Base-by-base conservation (phyloP, 2,888 invertebrate genomes). In the Mellilla xanthometata region DNA sequence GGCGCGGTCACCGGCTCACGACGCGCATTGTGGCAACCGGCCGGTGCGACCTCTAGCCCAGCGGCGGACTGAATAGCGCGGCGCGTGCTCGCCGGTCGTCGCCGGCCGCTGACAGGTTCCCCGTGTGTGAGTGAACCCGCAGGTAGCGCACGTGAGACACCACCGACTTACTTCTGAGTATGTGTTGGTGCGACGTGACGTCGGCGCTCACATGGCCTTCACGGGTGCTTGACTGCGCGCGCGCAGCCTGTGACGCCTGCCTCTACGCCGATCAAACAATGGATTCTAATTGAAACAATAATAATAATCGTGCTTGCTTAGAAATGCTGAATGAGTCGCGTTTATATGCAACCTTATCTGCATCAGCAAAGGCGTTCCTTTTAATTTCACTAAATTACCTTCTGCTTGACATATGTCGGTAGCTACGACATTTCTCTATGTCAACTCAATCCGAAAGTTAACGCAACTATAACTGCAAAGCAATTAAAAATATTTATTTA, bases 61-160 rank as follows among this genome's bases (percentile, higher is more conserved):
- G 50, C 50, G 54, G 50, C 56, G 52, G 32, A 39, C 49, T 36
- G 44, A 52, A 51, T 52, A n/a, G 39, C 22, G 30, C 15, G 10
- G 54, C 73, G 71, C 24, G 24, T 24, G 24, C 24, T n/a, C 24
- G 8, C 48, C 55, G 54, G 50, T 47, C 56, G 56, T 52, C 46
- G 54, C 56, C 19, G 26, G 2, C 9, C 57, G 58, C 61, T 45
- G 68, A 72, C 78, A 68, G 72, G 76, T 76, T 73, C 59, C 59
- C 63, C 64, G 45, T 70, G 80, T 80, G 82, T 83, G 80, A 71
- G 80, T 84, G 76, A 77, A 78, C 72, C 79, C 61, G 62, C 70
- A 73, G 75, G 72, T 76, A 76, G 65, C 69, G 64, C 68, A 62
- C 65, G 65, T 66, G 62, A 54, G 51, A 39, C 27, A 53, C 51